Conservation (phyloP, 1,140 invertebrate species). For the Chionoecetes opilio region DNA sequence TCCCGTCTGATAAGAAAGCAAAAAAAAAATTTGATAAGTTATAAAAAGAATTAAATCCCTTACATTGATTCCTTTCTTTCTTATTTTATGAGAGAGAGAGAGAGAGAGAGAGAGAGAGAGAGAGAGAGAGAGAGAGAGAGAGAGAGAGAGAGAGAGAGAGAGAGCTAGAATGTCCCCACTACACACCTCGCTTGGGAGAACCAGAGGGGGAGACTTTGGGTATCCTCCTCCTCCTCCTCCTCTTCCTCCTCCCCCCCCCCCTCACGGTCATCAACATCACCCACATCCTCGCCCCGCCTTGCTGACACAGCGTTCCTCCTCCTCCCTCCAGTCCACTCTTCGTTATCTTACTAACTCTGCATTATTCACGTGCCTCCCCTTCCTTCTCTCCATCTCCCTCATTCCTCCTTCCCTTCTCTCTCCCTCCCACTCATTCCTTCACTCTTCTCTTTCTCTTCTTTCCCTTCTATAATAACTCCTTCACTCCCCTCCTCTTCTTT, state of each 20-base stretch:
- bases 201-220: too few species aligned
- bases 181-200: too few species aligned
- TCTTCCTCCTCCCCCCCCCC: background rate
- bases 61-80: too few species aligned
- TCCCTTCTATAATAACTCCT: background rate
- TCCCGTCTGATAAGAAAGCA: too few species aligned
- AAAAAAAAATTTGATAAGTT: too few species aligned
- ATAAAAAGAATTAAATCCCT: too few species aligned
- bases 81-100: too few species aligned
- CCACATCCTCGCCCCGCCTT: background rate
- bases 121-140: too few species aligned
- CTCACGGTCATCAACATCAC: background rate
- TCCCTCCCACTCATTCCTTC: conserved; percentile 31
- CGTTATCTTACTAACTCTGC: background rate
- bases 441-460: conserved; percentile 33
- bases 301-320: background rate
- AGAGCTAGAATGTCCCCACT: too few species aligned
- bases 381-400: conserved; percentile 1
- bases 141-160: too few species aligned
- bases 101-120: too few species aligned
- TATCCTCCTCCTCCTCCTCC: background rate
- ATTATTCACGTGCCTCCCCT: background rate
- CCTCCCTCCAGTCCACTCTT: background rate
- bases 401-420: background rate
- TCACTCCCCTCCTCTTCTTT: background rate